Evolutionary conservation across 2,797 vertebrate species (phyloP).

Genomic region (Pseudotriccus pelzelni): DNA sequence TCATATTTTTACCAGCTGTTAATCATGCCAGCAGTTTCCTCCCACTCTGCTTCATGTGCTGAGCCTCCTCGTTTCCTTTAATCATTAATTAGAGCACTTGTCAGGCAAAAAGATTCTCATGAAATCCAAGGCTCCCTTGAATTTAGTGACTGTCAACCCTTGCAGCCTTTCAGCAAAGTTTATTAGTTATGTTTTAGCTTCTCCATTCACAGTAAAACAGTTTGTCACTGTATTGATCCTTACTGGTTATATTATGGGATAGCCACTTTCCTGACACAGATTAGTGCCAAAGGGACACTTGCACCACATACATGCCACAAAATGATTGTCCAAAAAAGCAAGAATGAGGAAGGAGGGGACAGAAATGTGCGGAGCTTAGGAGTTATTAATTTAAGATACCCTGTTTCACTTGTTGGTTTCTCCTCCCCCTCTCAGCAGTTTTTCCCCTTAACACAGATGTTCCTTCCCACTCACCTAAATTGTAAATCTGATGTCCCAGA

Average conservation of each 20-base stretch:
- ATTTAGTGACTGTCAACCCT: neutral
- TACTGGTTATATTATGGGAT: neutral
- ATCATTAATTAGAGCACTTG: neutral
- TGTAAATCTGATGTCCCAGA: neutral
- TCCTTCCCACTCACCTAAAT: neutral
- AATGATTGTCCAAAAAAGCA: neutral
- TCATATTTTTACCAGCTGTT: neutral
- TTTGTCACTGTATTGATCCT: neutral
- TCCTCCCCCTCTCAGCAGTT: neutral
- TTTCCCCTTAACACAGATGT: neutral
- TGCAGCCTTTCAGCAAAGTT: neutral
- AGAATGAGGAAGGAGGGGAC: neutral
- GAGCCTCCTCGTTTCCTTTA: neutral
- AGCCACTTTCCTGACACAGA: neutral
- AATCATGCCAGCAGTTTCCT: slow-evolving; percentile 10
- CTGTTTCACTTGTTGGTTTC: neutral
- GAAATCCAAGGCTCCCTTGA: neutral
- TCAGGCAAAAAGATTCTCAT: neutral
- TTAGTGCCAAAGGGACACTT: neutral
- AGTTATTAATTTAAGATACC: neutral
- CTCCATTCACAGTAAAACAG: neutral
- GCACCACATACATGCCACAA: neutral
- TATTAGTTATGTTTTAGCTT: neutral
- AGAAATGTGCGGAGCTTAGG: neutral
- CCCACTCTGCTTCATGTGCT: neutral